Evolutionary conservation across 2,113 vertebrate species (phyloP).

Genomic region (Scomber japonicus): DNA sequence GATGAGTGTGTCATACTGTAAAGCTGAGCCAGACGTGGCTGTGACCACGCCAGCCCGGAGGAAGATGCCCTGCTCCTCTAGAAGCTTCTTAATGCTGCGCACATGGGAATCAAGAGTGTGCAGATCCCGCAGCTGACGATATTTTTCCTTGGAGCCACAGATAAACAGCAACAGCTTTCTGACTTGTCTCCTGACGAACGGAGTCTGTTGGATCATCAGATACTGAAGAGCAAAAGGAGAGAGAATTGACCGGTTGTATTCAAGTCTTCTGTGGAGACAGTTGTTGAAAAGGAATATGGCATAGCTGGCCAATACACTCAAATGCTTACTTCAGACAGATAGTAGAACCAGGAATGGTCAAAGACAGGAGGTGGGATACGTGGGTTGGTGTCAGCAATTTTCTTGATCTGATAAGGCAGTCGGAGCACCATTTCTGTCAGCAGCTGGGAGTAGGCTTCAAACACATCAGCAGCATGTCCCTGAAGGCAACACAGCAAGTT

Average conservation of each 20-base stretch:
- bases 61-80: constrained; percentile 98
- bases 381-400: constrained; percentile 96
- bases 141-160: constrained; percentile 98
- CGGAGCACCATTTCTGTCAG: constrained; percentile 98
- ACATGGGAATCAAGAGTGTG: constrained; percentile 97
- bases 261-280: background rate
- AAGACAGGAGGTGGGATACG: constrained; percentile 96
- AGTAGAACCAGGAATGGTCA: constrained; percentile 99
- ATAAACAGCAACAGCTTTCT: constrained; percentile 98
- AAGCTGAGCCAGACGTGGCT: constrained; percentile 94
- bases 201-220: constrained; percentile 99
- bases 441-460: constrained; percentile 98
- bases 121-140: constrained; percentile 95
- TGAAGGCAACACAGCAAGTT: constrained; percentile 62
- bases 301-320: background rate
- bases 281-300: background rate
- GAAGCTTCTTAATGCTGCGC: constrained; percentile 94
- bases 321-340: constrained; percentile 92
- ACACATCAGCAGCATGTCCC: constrained; percentile 98
- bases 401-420: constrained; percentile 98
- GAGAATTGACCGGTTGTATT: background rate
- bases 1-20: constrained; percentile 97
- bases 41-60: constrained; percentile 94
- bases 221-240: constrained; percentile 84
- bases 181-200: constrained; percentile 96